These are phyloP conservation scores for Habropoda laboriosa DNA, from an alignment of 1,140 invertebrate genomes.

Conservation along the genomic window DNA sequence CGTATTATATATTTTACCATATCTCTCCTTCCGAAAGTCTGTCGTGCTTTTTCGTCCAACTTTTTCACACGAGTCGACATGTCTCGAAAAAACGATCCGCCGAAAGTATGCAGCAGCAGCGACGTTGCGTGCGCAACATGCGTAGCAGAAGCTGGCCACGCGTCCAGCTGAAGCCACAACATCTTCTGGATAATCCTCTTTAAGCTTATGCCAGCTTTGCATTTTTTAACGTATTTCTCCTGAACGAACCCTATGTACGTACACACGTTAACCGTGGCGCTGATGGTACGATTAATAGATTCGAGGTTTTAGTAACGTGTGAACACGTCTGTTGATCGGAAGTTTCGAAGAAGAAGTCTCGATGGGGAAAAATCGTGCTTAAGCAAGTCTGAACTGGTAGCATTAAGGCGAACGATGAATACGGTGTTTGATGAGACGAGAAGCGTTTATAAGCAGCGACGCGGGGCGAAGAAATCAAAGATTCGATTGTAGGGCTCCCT, in stretches of 20 bases:
- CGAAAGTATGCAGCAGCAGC: neutral
- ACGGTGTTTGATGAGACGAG: constrained; percentile 36
- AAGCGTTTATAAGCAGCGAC: constrained; percentile 23
- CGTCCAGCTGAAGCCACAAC: constrained; percentile 50
- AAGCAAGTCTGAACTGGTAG: neutral
- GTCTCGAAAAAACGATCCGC: constrained; percentile 55
- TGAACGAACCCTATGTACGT: neutral
- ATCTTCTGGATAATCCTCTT: constrained; percentile 62
- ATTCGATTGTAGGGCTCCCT: constrained; percentile 56
- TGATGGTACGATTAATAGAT: no score
- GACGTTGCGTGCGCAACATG: constrained; percentile 6
- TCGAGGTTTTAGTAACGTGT: neutral
- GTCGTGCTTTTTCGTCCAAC: neutral
- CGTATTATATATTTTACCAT: neutral
- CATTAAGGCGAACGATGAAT: constrained; percentile 37
- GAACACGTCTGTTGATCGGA: neutral
- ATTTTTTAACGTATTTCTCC: constrained; percentile 36
- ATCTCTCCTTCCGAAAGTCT: neutral
- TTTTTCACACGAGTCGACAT: constrained; percentile 49
- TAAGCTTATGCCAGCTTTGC: constrained; percentile 47
- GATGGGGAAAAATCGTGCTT: neutral
- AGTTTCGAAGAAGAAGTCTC: neutral
- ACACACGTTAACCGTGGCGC: no score
- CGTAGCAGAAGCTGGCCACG: constrained; percentile 46
- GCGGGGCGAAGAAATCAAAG: constrained; percentile 57